Conservation (phyloP, 2,888 invertebrate genomes). For the Gymnocheta viridis region DNA sequence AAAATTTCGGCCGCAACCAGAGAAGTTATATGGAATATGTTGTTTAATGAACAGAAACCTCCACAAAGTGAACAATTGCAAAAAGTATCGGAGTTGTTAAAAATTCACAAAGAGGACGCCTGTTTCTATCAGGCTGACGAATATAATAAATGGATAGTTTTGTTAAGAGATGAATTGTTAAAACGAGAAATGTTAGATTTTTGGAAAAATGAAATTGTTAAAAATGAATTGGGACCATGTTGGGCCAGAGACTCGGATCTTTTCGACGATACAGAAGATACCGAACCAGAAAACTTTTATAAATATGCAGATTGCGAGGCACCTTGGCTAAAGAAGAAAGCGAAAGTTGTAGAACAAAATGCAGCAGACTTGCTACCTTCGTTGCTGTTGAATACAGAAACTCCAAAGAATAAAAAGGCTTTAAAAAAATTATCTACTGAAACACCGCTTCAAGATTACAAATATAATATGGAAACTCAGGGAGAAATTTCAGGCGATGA, state of each 20-base stretch:
- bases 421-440: slow-evolving; percentile 53
- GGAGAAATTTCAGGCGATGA: slow-evolving; percentile 73
- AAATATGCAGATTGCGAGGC: slow-evolving; percentile 71
- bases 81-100: slow-evolving; percentile 73
- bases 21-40: slow-evolving; percentile 75
- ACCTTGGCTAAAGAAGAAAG: slow-evolving; percentile 40
- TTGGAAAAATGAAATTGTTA: slow-evolving; percentile 78
- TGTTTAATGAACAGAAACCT: slow-evolving; percentile 71
- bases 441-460: slow-evolving; percentile 67
- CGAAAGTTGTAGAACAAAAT: neutral
- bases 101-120: slow-evolving; percentile 81
- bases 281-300: slow-evolving; percentile 76
- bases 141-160: slow-evolving; percentile 79
- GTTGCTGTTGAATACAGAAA: neutral
- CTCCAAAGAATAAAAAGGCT: neutral
- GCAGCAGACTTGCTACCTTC: neutral
- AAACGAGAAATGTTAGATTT: slow-evolving; percentile 75
- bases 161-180: slow-evolving; percentile 77
- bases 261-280: slow-evolving; percentile 75
- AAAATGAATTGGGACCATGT: slow-evolving; percentile 77
- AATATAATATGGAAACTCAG: slow-evolving; percentile 72
- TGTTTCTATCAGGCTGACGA: slow-evolving; percentile 76
- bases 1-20: slow-evolving; percentile 72
- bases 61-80: slow-evolving; percentile 44
- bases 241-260: slow-evolving; percentile 77